Percentiles rank a stretch among this genome's conserved stretches.
Evolutionary conservation across 1,140 invertebrate genomes (phyloP).

Genomic region (Drosophila simulans): DNA sequence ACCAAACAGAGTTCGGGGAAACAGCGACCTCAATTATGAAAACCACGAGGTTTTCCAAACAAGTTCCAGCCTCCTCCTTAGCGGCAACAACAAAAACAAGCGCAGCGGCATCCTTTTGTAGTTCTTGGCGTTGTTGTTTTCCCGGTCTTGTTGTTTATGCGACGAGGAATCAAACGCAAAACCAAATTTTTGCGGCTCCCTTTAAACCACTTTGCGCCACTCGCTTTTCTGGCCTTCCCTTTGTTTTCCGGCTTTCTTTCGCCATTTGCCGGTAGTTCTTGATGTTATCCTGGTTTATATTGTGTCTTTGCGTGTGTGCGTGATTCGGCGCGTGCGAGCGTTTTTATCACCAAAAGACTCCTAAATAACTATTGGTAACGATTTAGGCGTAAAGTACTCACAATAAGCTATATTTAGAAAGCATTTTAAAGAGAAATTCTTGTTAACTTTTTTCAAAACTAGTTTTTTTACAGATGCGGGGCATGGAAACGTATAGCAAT

Average conservation of each 20-base stretch:
- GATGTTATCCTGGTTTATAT: constrained; percentile 30
- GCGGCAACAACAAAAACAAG: constrained; percentile 12
- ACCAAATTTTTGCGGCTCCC: constrained; percentile 75
- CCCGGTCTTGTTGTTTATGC: constrained; percentile 47
- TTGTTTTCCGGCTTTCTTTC: constrained; percentile 53
- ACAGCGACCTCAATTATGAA: constrained; percentile 79
- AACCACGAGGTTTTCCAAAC: constrained; percentile 75
- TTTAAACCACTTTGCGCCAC: constrained; percentile 27
- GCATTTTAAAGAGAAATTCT: too few relatives aligned
- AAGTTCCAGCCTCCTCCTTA: constrained; percentile 50
- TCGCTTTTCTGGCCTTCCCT: neutral
- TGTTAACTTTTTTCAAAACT: too few relatives aligned
- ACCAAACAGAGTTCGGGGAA: constrained; percentile 24
- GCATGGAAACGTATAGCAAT: too few relatives aligned
- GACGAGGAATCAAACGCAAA: constrained; percentile 73
- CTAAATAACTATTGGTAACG: constrained; percentile 9
- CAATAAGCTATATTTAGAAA: neutral
- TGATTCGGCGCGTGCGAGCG: constrained; percentile 3
- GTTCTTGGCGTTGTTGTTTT: constrained; percentile 21
- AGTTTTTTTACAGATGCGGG: too few relatives aligned
- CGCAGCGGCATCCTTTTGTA: constrained; percentile 21
- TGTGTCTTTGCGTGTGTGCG: constrained; percentile 42
- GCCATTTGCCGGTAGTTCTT: constrained; percentile 54
- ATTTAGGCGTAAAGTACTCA: neutral
- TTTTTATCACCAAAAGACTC: constrained; percentile 49